phyloP scores from a whole-genome alignment of 2,888 invertebrate genomes.

The Schizotus pectinicornis region DNA sequence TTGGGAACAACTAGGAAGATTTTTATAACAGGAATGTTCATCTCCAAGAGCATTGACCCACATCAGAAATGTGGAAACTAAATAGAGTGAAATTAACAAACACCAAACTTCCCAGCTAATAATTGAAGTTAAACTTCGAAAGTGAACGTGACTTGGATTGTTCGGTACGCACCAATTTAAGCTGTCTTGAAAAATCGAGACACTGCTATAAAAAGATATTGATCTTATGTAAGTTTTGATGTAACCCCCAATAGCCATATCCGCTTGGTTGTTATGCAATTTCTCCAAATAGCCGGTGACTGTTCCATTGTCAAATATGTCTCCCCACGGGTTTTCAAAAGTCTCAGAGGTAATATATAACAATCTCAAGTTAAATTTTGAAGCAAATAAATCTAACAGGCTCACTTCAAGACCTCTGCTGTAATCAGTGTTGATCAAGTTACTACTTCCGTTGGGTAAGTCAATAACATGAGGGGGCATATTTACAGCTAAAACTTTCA shows the following conservation, averaged over 20 bases:
- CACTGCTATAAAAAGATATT: background rate
- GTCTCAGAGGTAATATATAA: slow-evolving; percentile 1
- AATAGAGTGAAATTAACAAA: slow-evolving; percentile 2
- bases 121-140: background rate
- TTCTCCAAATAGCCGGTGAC: slow-evolving; percentile 4
- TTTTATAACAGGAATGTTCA: slow-evolving; percentile 25
- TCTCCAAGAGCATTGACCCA: background rate
- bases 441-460: slow-evolving; percentile 10
- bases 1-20: slow-evolving; percentile 22
- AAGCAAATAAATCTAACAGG: slow-evolving; percentile 11
- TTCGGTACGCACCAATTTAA: slow-evolving; percentile 35
- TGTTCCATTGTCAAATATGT: slow-evolving; percentile 28
- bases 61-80: background rate
- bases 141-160: background rate
- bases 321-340: slow-evolving; percentile 7
- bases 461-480: slow-evolving; percentile 32
- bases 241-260: slow-evolving; percentile 9
- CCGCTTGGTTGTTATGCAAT: slow-evolving; percentile 1
- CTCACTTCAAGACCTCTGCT: slow-evolving; percentile 10
- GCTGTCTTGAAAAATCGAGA: slow-evolving; percentile 31
- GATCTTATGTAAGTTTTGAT: slow-evolving; percentile 1
- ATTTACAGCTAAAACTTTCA: slow-evolving; percentile 29
- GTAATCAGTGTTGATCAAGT: background rate
- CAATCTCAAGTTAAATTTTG: background rate
- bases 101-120: background rate